Conservation (phyloP, 2,888 invertebrate species). For the Lepas anatifera region DNA sequence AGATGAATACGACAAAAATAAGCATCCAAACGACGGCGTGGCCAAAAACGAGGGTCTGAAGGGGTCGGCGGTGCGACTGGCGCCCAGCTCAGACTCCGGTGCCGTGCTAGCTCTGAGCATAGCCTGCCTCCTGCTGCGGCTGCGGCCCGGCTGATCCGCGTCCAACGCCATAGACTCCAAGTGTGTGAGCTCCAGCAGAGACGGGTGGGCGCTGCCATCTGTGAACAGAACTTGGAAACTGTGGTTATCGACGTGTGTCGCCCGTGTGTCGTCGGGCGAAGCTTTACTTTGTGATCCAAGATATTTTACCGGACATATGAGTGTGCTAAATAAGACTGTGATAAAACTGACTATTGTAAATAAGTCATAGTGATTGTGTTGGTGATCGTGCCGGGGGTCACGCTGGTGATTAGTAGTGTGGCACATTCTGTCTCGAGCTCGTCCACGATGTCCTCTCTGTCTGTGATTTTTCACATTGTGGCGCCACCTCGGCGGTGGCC, state of each 20-base stretch:
- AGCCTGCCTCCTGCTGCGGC: neutral
- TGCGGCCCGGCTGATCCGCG: neutral
- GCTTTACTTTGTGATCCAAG: conserved; percentile 8
- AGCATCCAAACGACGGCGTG: conserved; percentile 80
- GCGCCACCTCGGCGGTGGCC: neutral
- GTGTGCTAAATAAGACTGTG: neutral
- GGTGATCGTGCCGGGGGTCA: neutral
- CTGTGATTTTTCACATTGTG: neutral
- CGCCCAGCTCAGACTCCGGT: neutral
- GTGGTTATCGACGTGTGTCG: neutral
- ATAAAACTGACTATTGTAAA: neutral
- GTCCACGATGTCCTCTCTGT: neutral
- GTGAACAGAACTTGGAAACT: neutral
- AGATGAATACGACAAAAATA: conserved; percentile 60
- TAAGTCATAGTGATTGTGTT: neutral
- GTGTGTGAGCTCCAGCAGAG: neutral
- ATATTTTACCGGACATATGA: neutral
- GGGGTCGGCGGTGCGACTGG: conserved; percentile 29
- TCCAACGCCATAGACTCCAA: neutral
- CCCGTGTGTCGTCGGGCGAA: neutral
- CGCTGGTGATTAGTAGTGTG: too few species aligned
- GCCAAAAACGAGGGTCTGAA: conserved; percentile 77
- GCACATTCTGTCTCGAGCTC: neutral
- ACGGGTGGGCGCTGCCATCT: neutral
- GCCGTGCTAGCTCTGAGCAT: neutral